These are phyloP conservation scores for Ataeniobius toweri DNA, from an alignment of 2,797 vertebrate species.

Conservation along the genomic window DNA sequence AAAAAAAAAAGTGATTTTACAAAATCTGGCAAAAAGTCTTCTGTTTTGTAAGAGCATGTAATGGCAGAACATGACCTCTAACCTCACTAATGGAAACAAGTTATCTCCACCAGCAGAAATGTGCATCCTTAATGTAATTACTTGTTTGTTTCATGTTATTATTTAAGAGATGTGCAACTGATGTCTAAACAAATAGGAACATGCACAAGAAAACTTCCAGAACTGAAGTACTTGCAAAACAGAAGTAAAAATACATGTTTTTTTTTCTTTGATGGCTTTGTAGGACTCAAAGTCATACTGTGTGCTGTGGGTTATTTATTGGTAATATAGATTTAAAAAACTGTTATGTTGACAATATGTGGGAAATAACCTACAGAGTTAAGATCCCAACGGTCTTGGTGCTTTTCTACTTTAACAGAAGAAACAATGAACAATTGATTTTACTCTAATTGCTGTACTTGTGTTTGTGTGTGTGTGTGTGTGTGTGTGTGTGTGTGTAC, in stretches of 20 bases:
- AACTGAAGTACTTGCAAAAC: neutral
- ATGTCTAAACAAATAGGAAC: neutral
- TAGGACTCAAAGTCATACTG: no score
- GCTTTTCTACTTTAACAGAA: constrained; percentile 51
- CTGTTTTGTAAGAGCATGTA: neutral
- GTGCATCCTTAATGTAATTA: no score
- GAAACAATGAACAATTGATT: constrained; percentile 74
- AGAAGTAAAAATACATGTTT: neutral
- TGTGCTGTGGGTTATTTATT: no score
- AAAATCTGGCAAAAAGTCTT: neutral
- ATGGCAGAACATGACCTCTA: neutral
- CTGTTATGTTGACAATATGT: constrained; percentile 56
- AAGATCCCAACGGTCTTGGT: constrained; percentile 16
- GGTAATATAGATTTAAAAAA: constrained; percentile 3
- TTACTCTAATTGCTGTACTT: constrained; percentile 63
- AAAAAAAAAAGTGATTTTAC: neutral
- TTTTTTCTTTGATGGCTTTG: neutral
- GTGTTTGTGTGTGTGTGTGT: constrained; percentile 22
- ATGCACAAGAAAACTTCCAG: neutral
- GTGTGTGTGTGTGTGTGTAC: neutral
- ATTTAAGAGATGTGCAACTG: neutral
- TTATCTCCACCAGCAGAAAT: neutral
- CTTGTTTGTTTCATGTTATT: neutral
- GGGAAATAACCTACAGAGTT: constrained; percentile 48
- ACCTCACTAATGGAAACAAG: neutral